Conservation (phyloP, 2,113 vertebrate species). For the Anthoscopus minutus region DNA sequence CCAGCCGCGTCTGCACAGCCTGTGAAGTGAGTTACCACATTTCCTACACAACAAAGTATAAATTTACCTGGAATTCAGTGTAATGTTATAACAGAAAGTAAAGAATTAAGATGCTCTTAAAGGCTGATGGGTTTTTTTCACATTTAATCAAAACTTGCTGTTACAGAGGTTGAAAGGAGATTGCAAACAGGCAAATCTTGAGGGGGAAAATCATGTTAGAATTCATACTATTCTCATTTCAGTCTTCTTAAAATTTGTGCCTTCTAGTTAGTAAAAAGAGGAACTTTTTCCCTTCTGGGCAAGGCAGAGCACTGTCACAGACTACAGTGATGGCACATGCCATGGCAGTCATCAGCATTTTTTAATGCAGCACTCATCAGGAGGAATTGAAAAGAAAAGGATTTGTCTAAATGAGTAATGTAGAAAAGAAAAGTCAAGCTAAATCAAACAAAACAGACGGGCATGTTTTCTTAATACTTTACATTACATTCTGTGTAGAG, state of each 20-base stretch:
- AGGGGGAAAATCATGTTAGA: neutral
- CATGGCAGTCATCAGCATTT: neutral
- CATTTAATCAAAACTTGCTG: neutral
- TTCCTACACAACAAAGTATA: neutral
- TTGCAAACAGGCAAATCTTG: neutral
- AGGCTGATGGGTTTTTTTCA: neutral
- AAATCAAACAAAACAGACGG: neutral
- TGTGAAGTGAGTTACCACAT: neutral
- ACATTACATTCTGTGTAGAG: neutral
- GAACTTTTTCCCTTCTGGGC: neutral
- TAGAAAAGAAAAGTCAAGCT: neutral
- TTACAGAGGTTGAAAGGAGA: neutral
- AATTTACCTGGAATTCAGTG: neutral
- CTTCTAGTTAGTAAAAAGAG: neutral
- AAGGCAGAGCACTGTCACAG: neutral
- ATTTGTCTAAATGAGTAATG: neutral
- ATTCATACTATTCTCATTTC: neutral
- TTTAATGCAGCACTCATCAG: neutral
- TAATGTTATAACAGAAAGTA: neutral
- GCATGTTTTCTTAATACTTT: neutral
- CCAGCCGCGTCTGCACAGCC: neutral
- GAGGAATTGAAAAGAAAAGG: neutral
- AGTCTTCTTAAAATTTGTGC: neutral
- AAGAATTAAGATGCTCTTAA: neutral
- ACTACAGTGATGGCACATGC: neutral